Conservation (phyloP, 2,113 vertebrate species). For the Hylia prasina region DNA sequence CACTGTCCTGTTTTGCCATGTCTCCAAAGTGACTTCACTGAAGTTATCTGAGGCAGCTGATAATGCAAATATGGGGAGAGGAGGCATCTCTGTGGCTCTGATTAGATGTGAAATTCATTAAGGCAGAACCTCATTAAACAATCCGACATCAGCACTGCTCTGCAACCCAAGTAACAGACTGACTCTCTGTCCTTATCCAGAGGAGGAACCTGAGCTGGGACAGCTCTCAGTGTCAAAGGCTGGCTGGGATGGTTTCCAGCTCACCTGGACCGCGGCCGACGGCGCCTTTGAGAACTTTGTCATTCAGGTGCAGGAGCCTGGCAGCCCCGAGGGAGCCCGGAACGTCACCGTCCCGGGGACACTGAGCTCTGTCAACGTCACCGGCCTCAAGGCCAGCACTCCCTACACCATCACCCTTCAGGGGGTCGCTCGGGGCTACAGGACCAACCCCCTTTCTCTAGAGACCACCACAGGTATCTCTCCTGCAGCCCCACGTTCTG, state of each 20-base stretch:
- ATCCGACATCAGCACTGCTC: fast-evolving
- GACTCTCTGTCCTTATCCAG: conserved; percentile 79
- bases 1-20: background rate
- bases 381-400: conserved; percentile 80
- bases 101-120: background rate
- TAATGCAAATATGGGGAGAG: too few species aligned
- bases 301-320: conserved; percentile 83
- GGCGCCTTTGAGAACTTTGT: conserved; percentile 83
- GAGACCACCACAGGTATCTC: conserved; percentile 67
- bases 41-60: background rate
- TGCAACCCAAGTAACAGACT: conserved; percentile 31
- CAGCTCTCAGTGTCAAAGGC: conserved; percentile 76
- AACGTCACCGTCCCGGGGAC: conserved; percentile 78
- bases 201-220: conserved; percentile 81
- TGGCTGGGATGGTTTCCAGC: conserved; percentile 87
- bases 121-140: background rate
- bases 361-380: conserved; percentile 71
- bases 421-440: conserved; percentile 75
- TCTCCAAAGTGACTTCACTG: background rate
- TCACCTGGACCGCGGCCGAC: conserved; percentile 84
- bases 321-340: conserved; percentile 45
- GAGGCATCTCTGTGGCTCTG: background rate
- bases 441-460: conserved; percentile 66
- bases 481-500: background rate
- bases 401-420: conserved; percentile 80